Base-by-base conservation (phyloP, 2,113 vertebrate genomes). In the Plecotus auritus region DNA sequence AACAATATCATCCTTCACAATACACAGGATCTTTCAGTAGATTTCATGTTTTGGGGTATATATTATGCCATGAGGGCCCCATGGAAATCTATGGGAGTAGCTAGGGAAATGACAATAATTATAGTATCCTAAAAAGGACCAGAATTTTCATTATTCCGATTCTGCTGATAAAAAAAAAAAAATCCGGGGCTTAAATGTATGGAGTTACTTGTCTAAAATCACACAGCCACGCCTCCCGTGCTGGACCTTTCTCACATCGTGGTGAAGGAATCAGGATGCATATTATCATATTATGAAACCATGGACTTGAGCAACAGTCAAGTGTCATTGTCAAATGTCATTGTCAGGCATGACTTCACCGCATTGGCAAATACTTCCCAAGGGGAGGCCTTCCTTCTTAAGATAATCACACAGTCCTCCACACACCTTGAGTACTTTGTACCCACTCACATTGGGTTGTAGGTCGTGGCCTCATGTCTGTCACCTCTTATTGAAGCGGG, bases 351-450 rank as follows among this genome's bases (percentile, higher is more conserved):
- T 42, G 42, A 86, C 12, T 69, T 87, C 87, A 47, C n/a, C 3
- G 7, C 37, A n/a, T 86, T 73, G 76, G 70, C 81, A 92, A 95
- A 56, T 26, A 64, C 32, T 77, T 92, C 92, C 67, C 85, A 47
- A 90, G 92, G 93, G 85, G 85, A 96, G 78, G 67, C 61, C 88
- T 96, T 90, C 88, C 85, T 97, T 97, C 87, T 84, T 95, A 93
- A 94, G 74, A 77, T 78, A 90, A 72, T 22, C 28, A 35, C n/a
- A 23, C 20, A 47, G 12, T 51, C 70, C 67, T 92, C 47, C 45
- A 70, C 82, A 51, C 30, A 80, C 82, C 88, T 81, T 28, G 69
- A 90, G 73, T 61, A 83, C 94, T 95, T 87, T 81, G 93, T 84
- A 81, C 42, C 26, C 14, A 54, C 76, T 82, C 56, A 49, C 56